Conservation (phyloP, 1,140 invertebrate genomes). For the Drosophila bifasciata region DNA sequence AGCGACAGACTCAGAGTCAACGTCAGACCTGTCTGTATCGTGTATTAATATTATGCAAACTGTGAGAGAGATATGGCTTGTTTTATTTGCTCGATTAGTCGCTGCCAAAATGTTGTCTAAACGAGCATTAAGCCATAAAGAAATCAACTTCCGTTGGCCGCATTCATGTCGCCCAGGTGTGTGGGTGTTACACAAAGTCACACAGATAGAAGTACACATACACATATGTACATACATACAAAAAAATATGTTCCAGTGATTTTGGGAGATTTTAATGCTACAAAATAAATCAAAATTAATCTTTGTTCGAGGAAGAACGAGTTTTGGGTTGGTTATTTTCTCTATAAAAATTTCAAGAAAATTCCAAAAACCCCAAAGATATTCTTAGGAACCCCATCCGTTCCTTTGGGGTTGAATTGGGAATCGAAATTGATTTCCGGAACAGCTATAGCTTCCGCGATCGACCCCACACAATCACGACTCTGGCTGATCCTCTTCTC, state of each 20-base stretch:
- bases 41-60: constrained; percentile 29
- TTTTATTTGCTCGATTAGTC: constrained; percentile 66
- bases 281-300: constrained; percentile 8
- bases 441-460: neutral
- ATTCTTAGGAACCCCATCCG: no score
- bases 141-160: constrained; percentile 61
- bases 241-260: no score
- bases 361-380: no score
- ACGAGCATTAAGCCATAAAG: constrained; percentile 54
- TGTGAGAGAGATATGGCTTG: constrained; percentile 58
- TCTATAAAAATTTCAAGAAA: no score
- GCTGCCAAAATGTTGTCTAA: constrained; percentile 54
- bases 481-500: constrained; percentile 1
- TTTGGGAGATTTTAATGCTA: no score
- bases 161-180: constrained; percentile 3
- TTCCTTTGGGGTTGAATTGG: no score
- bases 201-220: no score
- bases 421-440: no score
- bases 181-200: constrained; percentile 25
- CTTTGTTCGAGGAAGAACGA: no score
- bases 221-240: no score
- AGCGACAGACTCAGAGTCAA: neutral
- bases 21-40: constrained; percentile 30
- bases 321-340: no score
- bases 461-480: constrained; percentile 24